Percentiles rank a stretch among this genome's conserved stretches.
Conservation (phyloP, 2,113 vertebrate species). For the Neolamprologus devosi region DNA sequence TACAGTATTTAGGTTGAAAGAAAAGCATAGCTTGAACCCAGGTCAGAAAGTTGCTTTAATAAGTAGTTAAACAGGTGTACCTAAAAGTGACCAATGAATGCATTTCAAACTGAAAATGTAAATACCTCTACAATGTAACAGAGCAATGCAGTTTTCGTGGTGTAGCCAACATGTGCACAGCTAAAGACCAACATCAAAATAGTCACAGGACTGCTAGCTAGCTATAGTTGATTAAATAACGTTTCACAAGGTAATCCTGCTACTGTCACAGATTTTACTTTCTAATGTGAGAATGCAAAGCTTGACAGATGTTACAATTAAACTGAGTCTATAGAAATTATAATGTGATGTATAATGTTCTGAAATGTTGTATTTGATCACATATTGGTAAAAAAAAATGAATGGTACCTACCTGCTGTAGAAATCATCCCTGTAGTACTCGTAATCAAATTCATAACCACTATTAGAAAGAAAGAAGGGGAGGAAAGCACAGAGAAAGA, state of each 20-base stretch:
- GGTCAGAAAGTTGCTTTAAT: background rate
- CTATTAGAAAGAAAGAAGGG: conserved; percentile 59
- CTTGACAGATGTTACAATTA: background rate
- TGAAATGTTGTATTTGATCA: background rate
- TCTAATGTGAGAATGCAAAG: background rate
- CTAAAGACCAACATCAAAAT: background rate
- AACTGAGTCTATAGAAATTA: background rate
- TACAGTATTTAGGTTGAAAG: background rate
- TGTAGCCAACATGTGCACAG: background rate
- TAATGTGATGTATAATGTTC: background rate
- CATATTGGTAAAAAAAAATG: background rate
- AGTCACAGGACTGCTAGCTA: background rate
- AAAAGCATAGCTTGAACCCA: background rate
- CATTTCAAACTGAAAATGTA: background rate
- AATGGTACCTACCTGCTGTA: conserved; percentile 86
- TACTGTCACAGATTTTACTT: background rate
- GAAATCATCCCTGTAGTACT: conserved; percentile 99
- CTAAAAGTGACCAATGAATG: background rate
- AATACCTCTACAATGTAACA: background rate
- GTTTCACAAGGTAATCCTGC: background rate
- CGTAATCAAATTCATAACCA: conserved; percentile 97
- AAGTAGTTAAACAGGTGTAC: background rate
- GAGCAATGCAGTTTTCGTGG: background rate
- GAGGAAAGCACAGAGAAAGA: background rate
- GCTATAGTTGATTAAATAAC: background rate